A percentile compares a stretch with the other conserved stretches of the same genome.
Evolutionary conservation across 1,140 invertebrate species (phyloP).

Genomic region (Lysiphlebus fabarum): DNA sequence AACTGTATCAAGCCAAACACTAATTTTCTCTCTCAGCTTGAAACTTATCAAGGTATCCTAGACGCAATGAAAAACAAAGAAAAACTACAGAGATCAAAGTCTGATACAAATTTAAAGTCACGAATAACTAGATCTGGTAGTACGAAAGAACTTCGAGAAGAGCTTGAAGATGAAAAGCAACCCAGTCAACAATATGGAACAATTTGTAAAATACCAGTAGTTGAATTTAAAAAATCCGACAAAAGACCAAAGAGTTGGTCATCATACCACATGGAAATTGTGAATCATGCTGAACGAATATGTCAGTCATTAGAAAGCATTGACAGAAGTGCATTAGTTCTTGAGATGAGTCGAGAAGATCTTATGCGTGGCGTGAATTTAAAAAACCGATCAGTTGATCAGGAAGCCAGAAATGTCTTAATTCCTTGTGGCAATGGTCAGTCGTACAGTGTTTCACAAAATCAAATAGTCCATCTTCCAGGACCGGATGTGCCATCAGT

Average conservation of each 20-base stretch:
- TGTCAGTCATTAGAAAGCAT: constrained; percentile 56
- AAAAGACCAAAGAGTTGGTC: constrained; percentile 79
- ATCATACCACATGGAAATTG: constrained; percentile 63
- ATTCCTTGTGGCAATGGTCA: constrained; percentile 80
- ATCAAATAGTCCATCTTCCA: constrained; percentile 77
- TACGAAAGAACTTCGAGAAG: constrained; percentile 48
- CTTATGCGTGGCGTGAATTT: constrained; percentile 39
- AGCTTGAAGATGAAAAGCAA: constrained; percentile 33
- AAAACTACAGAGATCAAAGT: constrained; percentile 86
- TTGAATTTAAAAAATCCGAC: constrained; percentile 46
- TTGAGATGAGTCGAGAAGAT: constrained; percentile 49
- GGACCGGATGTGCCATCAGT: constrained; percentile 38
- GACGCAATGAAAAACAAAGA: constrained; percentile 95
- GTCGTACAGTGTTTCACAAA: constrained; percentile 84
- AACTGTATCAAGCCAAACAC: constrained; percentile 94
- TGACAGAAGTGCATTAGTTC: constrained; percentile 43
- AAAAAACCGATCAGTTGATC: constrained; percentile 35
- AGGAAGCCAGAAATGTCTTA: constrained; percentile 67
- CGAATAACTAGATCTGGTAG: constrained; percentile 56
- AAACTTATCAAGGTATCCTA: constrained; percentile 93
- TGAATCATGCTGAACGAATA: constrained; percentile 58
- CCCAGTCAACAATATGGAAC: constrained; percentile 32
- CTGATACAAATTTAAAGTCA: constrained; percentile 84
- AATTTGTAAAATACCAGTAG: constrained; percentile 36
- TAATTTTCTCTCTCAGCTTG: constrained; percentile 89